Evolutionary conservation across 92 coral and sea anemone genomes (phyloP).

Genomic region (Micromussa lordhowensis): DNA sequence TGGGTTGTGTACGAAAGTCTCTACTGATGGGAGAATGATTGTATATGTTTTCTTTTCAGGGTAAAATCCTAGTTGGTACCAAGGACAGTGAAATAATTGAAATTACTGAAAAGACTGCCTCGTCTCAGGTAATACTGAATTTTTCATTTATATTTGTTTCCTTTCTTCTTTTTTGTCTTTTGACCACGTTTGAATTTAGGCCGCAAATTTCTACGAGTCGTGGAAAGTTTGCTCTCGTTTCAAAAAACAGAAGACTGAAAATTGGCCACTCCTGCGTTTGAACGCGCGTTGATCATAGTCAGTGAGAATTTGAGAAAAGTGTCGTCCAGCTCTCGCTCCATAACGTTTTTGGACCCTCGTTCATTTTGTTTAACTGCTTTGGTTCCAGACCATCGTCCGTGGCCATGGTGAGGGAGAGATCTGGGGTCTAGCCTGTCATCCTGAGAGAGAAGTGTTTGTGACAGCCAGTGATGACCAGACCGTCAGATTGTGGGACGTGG

Average conservation of each 20-base stretch:
- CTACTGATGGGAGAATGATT: not conserved
- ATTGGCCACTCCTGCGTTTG: too few species aligned
- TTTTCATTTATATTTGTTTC: not conserved
- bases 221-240: too few species aligned
- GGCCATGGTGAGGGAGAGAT: constrained; percentile 99
- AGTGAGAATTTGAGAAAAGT: not conserved
- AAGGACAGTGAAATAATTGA: constrained; percentile 92
- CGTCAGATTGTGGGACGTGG: constrained; percentile 91
- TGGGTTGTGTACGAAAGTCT: not conserved
- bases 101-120: constrained; percentile 83
- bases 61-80: constrained; percentile 93
- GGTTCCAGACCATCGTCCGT: constrained; percentile 76
- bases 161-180: too few species aligned
- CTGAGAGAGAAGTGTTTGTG: constrained; percentile 92
- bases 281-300: too few species aligned
- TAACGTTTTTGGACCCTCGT: not conserved
- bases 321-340: not conserved
- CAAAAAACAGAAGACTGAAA: too few species aligned
- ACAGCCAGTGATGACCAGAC: constrained; percentile 97
- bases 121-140: constrained; percentile 76
- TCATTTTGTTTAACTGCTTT: not conserved
- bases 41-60: constrained; percentile 50
- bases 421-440: constrained; percentile 98
- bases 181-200: not conserved
- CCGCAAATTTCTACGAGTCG: too few species aligned